These are phyloP conservation scores for Cephus pulcher DNA, from an alignment of 2,888 invertebrate species.

Conservation along the genomic window DNA sequence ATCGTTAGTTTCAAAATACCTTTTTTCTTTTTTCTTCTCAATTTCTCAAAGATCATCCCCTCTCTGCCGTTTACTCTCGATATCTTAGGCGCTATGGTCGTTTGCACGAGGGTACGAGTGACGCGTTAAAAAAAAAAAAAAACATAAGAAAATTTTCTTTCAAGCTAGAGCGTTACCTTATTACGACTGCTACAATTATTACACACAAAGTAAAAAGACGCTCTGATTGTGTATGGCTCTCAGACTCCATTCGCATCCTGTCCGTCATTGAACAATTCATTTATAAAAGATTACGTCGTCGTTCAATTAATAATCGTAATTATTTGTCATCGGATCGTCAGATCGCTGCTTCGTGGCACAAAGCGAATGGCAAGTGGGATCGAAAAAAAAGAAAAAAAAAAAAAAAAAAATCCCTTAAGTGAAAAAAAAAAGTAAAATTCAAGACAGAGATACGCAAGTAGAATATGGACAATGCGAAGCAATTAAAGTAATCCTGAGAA, in stretches of 20 bases:
- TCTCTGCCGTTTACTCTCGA: neutral
- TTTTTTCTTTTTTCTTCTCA: neutral
- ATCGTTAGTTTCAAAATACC: neutral
- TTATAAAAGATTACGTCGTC: neutral
- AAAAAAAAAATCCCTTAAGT: neutral
- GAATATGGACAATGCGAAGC: neutral
- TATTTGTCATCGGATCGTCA: neutral
- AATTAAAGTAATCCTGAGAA: neutral
- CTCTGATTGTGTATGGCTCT: neutral
- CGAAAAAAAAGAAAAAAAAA: neutral
- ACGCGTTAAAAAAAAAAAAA: neutral
- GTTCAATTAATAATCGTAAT: neutral
- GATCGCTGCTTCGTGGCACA: neutral
- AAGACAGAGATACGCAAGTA: neutral
- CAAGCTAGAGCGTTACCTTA: neutral
- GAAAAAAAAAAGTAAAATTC: neutral
- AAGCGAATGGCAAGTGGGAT: neutral
- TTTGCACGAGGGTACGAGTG: neutral
- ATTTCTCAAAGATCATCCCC: neutral
- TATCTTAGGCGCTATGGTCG: neutral
- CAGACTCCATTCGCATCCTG: neutral
- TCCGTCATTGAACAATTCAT: neutral
- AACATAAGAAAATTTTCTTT: neutral
- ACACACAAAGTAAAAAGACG: neutral
- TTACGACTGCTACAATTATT: neutral